A percentile compares a stretch with the other conserved stretches of the same genome.
These are phyloP conservation scores for Lithophane semibrunnea DNA, from an alignment of 2,888 invertebrate genomes.

Conservation along the genomic window DNA sequence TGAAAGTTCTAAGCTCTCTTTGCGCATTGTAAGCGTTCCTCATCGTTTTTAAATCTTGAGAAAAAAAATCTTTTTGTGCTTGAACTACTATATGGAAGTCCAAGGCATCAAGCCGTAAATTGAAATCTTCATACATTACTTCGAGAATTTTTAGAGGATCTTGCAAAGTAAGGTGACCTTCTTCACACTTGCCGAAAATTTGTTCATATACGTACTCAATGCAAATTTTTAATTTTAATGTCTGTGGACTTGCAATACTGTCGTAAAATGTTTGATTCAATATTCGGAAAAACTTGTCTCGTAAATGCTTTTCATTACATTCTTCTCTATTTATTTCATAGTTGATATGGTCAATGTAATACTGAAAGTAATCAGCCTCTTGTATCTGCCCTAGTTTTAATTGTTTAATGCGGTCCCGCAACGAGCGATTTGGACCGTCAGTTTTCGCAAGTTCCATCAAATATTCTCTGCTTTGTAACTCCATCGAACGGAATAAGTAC, in stretches of 20 bases:
- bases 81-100: conserved; percentile 86
- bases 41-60: conserved; percentile 86
- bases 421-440: conserved; percentile 77
- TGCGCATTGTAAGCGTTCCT: conserved; percentile 83
- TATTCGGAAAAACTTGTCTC: conserved; percentile 86
- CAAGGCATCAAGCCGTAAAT: conserved; percentile 83
- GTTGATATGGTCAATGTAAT: conserved; percentile 83
- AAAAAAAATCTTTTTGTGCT: conserved; percentile 84
- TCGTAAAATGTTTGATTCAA: conserved; percentile 84
- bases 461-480: conserved; percentile 87
- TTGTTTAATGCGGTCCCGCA: conserved; percentile 81
- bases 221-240: conserved; percentile 86
- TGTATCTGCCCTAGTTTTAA: conserved; percentile 79
- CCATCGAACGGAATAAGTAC: conserved; percentile 85
- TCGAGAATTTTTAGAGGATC: conserved; percentile 88
- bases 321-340: conserved; percentile 81
- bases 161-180: conserved; percentile 83
- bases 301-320: conserved; percentile 81
- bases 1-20: conserved; percentile 83
- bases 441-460: conserved; percentile 84
- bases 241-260: conserved; percentile 83
- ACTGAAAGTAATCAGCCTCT: conserved; percentile 86
- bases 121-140: conserved; percentile 87
- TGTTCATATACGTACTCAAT: conserved; percentile 88
- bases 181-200: conserved; percentile 87